A percentile compares a stretch with the other conserved stretches of the same genome.
Evolutionary conservation across 2,797 vertebrate genomes (phyloP).

Genomic region (Emydoidea blandingii): DNA sequence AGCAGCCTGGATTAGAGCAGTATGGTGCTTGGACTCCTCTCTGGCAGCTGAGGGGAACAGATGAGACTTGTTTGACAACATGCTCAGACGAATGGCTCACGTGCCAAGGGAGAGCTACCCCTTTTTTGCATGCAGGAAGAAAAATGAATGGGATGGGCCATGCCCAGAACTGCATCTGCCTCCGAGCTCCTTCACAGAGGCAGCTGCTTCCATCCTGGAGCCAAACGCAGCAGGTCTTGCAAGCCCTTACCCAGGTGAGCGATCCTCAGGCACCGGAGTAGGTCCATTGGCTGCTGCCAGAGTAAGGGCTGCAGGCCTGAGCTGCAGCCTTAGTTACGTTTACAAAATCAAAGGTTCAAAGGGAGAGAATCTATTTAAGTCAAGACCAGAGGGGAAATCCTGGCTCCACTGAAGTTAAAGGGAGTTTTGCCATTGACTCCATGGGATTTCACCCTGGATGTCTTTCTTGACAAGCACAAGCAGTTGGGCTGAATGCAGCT

Average conservation of each 20-base stretch:
- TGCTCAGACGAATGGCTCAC: slow-evolving; percentile 6
- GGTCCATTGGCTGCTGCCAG: not conserved
- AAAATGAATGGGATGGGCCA: slow-evolving; percentile 1
- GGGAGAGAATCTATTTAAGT: not conserved
- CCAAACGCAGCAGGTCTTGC: not conserved
- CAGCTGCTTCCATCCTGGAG: not conserved
- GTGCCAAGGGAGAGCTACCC: not conserved
- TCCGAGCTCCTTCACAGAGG: not conserved
- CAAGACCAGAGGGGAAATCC: not conserved
- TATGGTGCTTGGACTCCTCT: slow-evolving; percentile 21
- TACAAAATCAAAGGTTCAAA: not conserved
- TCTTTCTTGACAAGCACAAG: not conserved
- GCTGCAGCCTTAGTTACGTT: not conserved
- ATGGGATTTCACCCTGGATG: not conserved
- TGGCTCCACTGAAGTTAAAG: not conserved
- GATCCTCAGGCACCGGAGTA: not conserved
- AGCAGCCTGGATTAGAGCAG: slow-evolving; percentile 19
- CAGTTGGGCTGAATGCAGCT: not conserved
- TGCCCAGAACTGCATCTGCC: not conserved
- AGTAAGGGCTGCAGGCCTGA: not conserved
- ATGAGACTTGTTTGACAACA: slow-evolving; percentile 5
- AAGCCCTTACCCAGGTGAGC: not conserved
- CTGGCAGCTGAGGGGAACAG: not conserved
- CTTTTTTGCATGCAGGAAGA: not conserved
- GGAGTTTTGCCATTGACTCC: not conserved